A percentile compares a stretch with the other conserved stretches of the same genome.
These are phyloP conservation scores for Caranx ignobilis DNA, from an alignment of 2,113 vertebrate genomes.

Conservation along the genomic window DNA sequence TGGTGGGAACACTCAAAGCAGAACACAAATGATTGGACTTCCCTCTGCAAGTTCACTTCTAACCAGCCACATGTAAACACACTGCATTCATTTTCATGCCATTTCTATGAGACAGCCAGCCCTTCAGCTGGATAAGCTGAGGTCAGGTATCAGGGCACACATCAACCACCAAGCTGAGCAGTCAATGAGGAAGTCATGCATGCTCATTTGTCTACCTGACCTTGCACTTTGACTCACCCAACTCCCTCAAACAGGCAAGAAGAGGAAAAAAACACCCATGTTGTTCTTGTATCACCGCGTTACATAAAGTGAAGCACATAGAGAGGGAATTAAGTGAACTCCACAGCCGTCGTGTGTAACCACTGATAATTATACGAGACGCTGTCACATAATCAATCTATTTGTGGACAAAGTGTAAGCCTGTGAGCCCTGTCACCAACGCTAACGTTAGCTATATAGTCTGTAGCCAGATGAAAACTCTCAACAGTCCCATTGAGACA, in stretches of 20 bases:
- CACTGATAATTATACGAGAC: conserved; percentile 10
- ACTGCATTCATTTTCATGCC: background rate
- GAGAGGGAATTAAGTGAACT: background rate
- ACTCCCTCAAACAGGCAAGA: background rate
- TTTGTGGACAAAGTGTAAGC: conserved; percentile 41
- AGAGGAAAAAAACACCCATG: background rate
- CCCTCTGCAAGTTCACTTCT: background rate
- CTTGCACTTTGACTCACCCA: background rate
- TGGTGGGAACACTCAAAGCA: conserved; percentile 8
- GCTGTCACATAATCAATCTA: conserved; percentile 47
- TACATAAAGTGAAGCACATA: background rate
- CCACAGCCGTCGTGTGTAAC: background rate
- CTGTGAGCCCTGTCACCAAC: conserved; percentile 46
- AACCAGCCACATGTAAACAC: background rate
- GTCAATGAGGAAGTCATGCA: background rate
- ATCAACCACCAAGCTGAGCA: background rate
- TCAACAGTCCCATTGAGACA: conserved; percentile 58
- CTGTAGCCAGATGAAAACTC: conserved; percentile 35
- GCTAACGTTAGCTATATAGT: conserved; percentile 44
- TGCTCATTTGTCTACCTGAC: background rate
- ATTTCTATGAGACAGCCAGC: background rate
- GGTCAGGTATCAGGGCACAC: conserved; percentile 2
- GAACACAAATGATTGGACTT: background rate
- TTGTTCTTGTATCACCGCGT: background rate
- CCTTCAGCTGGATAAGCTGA: background rate